phyloP scores from a whole-genome alignment of 2,888 invertebrate genomes.

The Phrixothrix hirtus region DNA sequence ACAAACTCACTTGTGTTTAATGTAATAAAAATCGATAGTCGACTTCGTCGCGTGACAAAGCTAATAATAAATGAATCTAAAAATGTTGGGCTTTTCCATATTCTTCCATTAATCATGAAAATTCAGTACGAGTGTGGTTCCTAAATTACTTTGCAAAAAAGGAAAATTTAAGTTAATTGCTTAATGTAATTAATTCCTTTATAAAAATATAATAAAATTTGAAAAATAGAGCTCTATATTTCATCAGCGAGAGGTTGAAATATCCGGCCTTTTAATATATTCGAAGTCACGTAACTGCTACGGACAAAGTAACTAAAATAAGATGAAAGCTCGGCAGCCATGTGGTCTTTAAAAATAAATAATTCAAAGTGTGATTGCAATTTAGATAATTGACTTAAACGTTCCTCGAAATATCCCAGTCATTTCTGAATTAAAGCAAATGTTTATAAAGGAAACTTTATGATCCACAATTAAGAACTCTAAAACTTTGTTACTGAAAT shows the following conservation, averaged over 20 bases:
- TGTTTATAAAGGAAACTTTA: neutral
- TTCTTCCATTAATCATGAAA: constrained; percentile 40
- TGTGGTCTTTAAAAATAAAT: constrained; percentile 34
- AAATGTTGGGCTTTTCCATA: constrained; percentile 39
- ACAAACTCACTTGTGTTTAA: constrained; percentile 39
- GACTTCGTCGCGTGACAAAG: constrained; percentile 49
- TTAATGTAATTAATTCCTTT: too few relatives aligned
- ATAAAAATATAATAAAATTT: neutral
- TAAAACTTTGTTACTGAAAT: too few relatives aligned
- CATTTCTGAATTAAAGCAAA: neutral
- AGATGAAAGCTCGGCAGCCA: constrained; percentile 29
- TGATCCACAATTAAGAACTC: too few relatives aligned
- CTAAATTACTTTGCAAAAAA: constrained; percentile 5
- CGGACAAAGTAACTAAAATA: constrained; percentile 30
- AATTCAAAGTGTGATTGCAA: constrained; percentile 40
- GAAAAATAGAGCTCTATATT: constrained; percentile 2
- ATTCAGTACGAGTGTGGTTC: constrained; percentile 32
- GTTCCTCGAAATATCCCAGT: constrained; percentile 5
- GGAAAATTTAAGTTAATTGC: too few relatives aligned
- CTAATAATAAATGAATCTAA: constrained; percentile 48
- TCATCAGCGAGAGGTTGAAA: constrained; percentile 9
- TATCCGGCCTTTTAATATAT: constrained; percentile 14
- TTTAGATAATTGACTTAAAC: constrained; percentile 43
- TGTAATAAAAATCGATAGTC: constrained; percentile 50
- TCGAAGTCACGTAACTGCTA: constrained; percentile 16